Conservation (phyloP, 2,113 vertebrate species). For the Nicator chloris region DNA sequence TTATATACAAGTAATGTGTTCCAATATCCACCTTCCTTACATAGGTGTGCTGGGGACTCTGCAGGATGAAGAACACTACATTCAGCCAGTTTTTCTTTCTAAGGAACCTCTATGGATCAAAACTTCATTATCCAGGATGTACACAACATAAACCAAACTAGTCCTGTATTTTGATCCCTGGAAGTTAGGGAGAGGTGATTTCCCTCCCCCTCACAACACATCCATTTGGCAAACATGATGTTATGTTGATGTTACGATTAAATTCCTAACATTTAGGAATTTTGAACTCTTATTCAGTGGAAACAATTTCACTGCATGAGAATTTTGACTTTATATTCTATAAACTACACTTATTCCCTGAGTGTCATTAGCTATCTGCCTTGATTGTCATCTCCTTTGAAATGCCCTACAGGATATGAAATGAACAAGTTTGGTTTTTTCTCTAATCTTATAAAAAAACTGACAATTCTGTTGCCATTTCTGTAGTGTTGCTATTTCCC, state of each 20-base stretch:
- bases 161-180: background rate
- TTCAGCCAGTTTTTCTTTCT: background rate
- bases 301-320: background rate
- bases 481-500: background rate
- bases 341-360: background rate
- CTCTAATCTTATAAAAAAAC: background rate
- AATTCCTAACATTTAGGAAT: background rate
- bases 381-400: background rate
- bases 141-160: background rate
- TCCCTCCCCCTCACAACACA: fast-evolving
- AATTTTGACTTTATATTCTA: background rate
- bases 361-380: background rate
- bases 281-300: background rate
- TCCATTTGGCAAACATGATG: background rate
- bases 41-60: background rate
- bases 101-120: background rate
- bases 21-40: background rate
- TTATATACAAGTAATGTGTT: background rate
- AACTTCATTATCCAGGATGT: background rate
- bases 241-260: background rate
- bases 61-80: background rate
- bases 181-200: background rate
- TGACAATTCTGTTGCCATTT: background rate
- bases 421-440: background rate
- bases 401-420: background rate